These are phyloP conservation scores for Zosterops japonicus DNA, from an alignment of 2,113 vertebrate species.

Conservation along the genomic window DNA sequence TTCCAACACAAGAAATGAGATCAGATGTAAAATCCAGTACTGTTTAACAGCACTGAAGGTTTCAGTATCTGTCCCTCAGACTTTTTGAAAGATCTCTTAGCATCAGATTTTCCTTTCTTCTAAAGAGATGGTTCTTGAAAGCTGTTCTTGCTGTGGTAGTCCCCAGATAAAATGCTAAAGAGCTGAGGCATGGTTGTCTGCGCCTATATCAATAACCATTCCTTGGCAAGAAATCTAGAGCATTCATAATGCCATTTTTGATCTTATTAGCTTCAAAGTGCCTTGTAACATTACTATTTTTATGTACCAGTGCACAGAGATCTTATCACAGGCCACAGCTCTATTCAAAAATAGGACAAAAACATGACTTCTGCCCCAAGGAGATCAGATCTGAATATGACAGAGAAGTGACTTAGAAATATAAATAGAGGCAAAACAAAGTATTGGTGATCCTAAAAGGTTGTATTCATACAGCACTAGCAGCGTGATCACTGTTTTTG, in stretches of 20 bases:
- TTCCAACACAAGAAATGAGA: conserved; percentile 4
- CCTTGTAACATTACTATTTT: neutral
- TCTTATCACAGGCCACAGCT: neutral
- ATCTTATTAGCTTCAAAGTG: neutral
- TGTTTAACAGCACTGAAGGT: neutral
- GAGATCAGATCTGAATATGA: neutral
- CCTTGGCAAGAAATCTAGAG: neutral
- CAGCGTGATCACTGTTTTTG: neutral
- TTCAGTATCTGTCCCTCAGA: neutral
- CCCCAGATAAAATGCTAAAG: neutral
- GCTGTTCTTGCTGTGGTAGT: neutral
- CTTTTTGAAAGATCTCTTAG: neutral
- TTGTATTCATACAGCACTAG: neutral
- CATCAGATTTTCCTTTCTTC: neutral
- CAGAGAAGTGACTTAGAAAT: neutral
- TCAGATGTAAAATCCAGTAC: neutral
- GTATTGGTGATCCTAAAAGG: neutral
- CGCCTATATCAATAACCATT: neutral
- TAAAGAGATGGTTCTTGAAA: neutral
- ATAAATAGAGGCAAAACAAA: neutral
- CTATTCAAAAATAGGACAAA: neutral
- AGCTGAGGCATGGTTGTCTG: neutral
- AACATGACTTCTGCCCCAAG: neutral
- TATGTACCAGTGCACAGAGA: neutral
- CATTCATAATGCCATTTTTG: neutral